Conservation (phyloP, 2,888 invertebrate species). For the Chrysotoxum bicinctum region DNA sequence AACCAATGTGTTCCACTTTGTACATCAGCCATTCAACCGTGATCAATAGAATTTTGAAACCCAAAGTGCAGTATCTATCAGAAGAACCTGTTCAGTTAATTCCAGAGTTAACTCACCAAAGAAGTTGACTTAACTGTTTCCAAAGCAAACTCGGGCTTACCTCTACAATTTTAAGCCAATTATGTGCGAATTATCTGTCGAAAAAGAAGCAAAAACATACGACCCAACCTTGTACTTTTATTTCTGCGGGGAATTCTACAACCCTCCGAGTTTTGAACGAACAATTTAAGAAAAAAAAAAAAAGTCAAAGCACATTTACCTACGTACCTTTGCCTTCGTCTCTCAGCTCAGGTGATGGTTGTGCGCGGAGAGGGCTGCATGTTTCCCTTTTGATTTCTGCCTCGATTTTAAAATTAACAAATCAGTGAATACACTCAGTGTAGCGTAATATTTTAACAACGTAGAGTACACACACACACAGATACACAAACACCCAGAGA, state of each 20-base stretch:
- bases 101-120: no score
- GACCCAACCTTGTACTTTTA: neutral
- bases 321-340: constrained; percentile 3
- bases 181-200: neutral
- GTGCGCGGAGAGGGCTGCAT: constrained; percentile 45
- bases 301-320: constrained; percentile 67
- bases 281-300: neutral
- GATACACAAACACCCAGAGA: neutral
- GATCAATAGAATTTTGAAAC: no score
- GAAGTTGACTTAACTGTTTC: no score
- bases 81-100: no score
- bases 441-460: constrained; percentile 73
- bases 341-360: constrained; percentile 23
- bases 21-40: no score
- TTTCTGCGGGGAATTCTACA: neutral
- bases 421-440: constrained; percentile 72
- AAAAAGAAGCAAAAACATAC: constrained; percentile 1
- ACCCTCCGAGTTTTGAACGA: neutral
- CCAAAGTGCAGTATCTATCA: no score
- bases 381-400: constrained; percentile 71
- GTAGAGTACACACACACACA: constrained; percentile 53
- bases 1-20: no score
- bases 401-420: constrained; percentile 73
- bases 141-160: no score
- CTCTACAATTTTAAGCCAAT: neutral